A percentile compares a stretch with the other conserved stretches of the same genome.
phyloP scores from a whole-genome alignment of 2,113 vertebrate genomes.

The Laticauda colubrina region DNA sequence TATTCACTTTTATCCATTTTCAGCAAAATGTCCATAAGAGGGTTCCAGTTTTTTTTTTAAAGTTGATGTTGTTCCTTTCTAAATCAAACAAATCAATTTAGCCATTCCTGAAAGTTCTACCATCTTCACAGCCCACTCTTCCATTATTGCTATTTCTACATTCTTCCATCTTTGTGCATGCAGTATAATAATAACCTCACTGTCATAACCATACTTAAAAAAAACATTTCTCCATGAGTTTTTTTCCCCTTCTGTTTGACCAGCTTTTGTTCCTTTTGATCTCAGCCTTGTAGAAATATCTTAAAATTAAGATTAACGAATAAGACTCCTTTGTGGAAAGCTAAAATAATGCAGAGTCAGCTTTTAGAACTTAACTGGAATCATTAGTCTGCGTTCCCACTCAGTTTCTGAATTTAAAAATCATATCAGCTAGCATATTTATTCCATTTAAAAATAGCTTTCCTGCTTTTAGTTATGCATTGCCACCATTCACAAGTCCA shows the following conservation, averaged over 20 bases:
- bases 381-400: background rate
- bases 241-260: background rate
- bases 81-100: background rate
- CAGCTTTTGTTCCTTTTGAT: background rate
- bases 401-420: background rate
- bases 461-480: background rate
- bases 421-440: background rate
- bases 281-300: background rate
- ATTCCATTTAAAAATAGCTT: background rate
- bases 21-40: background rate
- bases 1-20: background rate
- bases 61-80: background rate
- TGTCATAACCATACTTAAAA: background rate
- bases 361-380: background rate
- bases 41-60: background rate
- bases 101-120: background rate
- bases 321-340: background rate
- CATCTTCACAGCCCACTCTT: background rate
- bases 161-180: background rate
- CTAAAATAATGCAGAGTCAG: background rate
- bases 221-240: background rate
- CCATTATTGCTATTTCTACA: background rate
- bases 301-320: background rate
- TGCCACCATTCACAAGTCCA: background rate
- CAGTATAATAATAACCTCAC: background rate